These are phyloP conservation scores for Stomatorhinus walkeri DNA, from an alignment of 2,797 vertebrate genomes.

Conservation along the genomic window DNA sequence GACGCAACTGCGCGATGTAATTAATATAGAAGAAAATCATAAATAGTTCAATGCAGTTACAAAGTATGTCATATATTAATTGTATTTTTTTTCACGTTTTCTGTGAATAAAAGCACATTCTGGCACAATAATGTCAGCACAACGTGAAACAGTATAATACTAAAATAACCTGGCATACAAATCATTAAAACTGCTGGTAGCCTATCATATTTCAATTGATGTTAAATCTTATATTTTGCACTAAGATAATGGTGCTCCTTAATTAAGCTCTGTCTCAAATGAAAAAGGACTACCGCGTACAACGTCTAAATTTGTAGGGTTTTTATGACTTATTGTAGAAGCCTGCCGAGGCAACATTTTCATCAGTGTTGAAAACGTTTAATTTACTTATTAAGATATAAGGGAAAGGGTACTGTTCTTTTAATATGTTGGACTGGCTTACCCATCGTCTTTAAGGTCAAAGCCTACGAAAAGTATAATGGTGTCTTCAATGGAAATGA, in stretches of 20 bases:
- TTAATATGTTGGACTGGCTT: background rate
- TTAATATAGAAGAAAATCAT: background rate
- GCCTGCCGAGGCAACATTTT: background rate
- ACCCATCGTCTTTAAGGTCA: background rate
- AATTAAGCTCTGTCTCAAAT: background rate
- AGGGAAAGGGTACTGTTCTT: background rate
- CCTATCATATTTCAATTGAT: background rate
- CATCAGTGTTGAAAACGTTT: background rate
- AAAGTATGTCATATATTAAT: background rate
- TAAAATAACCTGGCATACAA: background rate
- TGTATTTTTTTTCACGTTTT: background rate
- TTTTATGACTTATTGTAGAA: background rate
- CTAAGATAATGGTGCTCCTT: background rate
- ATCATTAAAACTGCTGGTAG: background rate
- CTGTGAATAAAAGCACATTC: background rate
- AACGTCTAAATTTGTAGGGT: background rate
- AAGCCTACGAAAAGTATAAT: background rate
- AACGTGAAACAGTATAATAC: background rate
- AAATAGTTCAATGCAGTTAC: background rate
- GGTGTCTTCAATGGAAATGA: background rate
- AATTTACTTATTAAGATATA: constrained; percentile 9
- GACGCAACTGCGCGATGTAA: background rate
- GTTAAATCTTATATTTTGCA: background rate
- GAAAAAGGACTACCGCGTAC: background rate
- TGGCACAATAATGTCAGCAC: background rate